Evolutionary conservation across 2,888 invertebrate species (phyloP), one percentile per base, ranked within the genome.

Genomic region (Pinctada fucata): DNA sequence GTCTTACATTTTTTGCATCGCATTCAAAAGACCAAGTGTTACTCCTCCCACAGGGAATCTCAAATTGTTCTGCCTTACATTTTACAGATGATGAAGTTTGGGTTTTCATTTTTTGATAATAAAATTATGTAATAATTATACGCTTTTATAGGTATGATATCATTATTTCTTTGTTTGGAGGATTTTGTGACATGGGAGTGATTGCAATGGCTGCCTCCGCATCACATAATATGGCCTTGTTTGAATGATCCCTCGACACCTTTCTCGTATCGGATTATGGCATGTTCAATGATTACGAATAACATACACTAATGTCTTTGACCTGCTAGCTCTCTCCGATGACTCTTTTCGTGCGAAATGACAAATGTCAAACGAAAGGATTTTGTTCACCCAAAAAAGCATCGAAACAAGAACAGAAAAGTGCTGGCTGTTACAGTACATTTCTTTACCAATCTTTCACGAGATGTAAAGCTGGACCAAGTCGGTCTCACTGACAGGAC

Each of bases 401-500:
- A 69, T 63, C 64, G 64, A 66, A 66, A 48, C 10, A 49, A 50
- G 66, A 74, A 66, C 58, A 66, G 16, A 66, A 65, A 50, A 66
- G 31, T 51, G 51, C 10, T 49, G 13, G 48, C 31, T 51, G 68
- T 75, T 69, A 69, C 68, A 75, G 48, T 31, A 49, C 69, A 75
- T 69, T 75, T 50, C 48, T 50, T 69, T 63, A 51, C 49, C 48
- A 48, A 47, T 65, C 50, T 51, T 75, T 68, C 50, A 31, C 50
- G 45, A 8, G 66, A 50, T 66, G 8, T 65, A 65, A 74, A 74
- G 74, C 66, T 74, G 48, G 74, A 66, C 65, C 50, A 65, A 74
- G 74, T 74, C 74, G 45, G 66, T 63, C 52, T 65, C 66, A 77
- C 68, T 78, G 80, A 80, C 80, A 80, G 69, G 48, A 75, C 76